These are phyloP conservation scores for Sciurus niger DNA, from an alignment of 2,113 vertebrate genomes.

Conservation along the genomic window DNA sequence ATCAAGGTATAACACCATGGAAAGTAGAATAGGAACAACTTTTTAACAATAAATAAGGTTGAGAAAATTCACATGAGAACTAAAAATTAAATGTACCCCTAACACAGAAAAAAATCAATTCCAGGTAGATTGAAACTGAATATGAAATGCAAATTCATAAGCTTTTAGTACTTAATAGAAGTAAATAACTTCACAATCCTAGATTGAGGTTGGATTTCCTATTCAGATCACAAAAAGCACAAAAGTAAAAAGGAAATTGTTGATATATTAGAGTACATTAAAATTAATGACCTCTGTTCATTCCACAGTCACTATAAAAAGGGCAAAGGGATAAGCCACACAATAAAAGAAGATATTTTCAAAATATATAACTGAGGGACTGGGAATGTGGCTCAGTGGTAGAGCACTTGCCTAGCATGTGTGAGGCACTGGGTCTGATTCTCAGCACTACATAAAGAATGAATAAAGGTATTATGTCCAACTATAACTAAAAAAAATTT, in stretches of 20 bases:
- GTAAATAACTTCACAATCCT: neutral
- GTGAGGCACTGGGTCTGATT: too few relatives aligned
- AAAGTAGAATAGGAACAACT: neutral
- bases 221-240: neutral
- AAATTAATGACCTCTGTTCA: neutral
- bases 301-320: neutral
- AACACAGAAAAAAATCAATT: slow-evolving; percentile 38
- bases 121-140: neutral
- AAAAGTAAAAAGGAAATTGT: neutral
- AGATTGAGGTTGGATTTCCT: neutral
- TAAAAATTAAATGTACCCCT: neutral
- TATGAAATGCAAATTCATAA: neutral
- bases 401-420: too few relatives aligned
- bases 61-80: neutral
- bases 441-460: too few relatives aligned
- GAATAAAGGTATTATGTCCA: too few relatives aligned
- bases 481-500: too few relatives aligned
- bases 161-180: neutral
- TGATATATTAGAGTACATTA: neutral
- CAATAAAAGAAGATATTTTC: neutral
- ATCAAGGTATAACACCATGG: neutral
- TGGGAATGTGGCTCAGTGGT: too few relatives aligned
- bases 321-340: neutral
- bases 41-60: neutral
- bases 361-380: neutral